These are phyloP conservation scores for Paramacrobiotus metropolitanus DNA, from an alignment of 1,140 invertebrate genomes.

Conservation along the genomic window DNA sequence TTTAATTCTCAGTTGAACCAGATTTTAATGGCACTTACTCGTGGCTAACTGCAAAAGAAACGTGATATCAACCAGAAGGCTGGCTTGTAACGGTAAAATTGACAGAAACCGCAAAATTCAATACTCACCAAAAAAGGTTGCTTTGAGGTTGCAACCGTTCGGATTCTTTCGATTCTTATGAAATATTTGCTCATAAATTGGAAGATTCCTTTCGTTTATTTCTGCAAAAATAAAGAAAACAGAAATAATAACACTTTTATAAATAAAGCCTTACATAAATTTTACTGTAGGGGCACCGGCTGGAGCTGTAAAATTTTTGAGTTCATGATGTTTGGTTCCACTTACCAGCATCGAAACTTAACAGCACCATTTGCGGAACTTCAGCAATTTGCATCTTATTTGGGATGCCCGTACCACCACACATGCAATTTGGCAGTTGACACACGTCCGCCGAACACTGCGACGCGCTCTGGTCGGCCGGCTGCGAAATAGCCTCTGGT, in stretches of 20 bases:
- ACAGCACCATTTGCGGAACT: conserved; percentile 11
- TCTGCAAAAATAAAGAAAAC: background rate
- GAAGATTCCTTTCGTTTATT: background rate
- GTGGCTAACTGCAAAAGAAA: background rate
- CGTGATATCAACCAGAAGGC: too few species aligned
- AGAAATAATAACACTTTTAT: background rate
- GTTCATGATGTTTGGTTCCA: background rate
- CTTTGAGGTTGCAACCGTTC: conserved; percentile 29
- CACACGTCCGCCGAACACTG: conserved; percentile 10
- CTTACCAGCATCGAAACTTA: background rate
- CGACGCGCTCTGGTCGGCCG: background rate
- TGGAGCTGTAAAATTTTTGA: background rate
- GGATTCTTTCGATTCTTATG: conserved; percentile 20
- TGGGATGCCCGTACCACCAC: conserved; percentile 1
- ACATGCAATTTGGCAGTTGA: conserved; percentile 6
- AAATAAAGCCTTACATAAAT: background rate
- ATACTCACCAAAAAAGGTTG: conserved; percentile 26
- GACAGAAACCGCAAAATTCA: too few species aligned
- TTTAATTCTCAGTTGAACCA: background rate
- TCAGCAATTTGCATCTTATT: conserved; percentile 7
- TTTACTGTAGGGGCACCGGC: background rate
- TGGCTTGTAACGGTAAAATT: too few species aligned
- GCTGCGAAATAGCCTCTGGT: too few species aligned
- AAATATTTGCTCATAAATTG: background rate
- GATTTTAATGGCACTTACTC: background rate